A percentile compares a stretch with the other conserved stretches of the same genome.
Conservation (phyloP, 2,888 invertebrate species). For the Drepanosiphum platanoidis region DNA sequence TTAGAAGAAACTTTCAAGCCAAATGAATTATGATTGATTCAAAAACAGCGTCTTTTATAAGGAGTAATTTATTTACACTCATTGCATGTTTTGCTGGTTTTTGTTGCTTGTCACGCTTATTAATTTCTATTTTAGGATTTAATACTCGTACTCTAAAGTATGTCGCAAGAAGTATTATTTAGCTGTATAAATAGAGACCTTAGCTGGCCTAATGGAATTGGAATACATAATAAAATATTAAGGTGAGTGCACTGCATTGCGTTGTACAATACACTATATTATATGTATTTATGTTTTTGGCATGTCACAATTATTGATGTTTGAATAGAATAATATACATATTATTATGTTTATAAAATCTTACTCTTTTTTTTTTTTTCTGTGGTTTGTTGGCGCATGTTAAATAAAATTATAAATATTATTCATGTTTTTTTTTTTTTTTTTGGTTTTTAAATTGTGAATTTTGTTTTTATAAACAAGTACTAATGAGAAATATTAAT, state of each 20-base stretch:
- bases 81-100: constrained; percentile 62
- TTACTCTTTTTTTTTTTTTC: constrained; percentile 8
- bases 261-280: constrained; percentile 60
- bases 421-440: neutral
- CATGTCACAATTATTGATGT: constrained; percentile 44
- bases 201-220: constrained; percentile 61
- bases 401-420: neutral
- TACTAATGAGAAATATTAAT: too few relatives aligned
- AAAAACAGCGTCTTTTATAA: constrained; percentile 20
- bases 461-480: neutral
- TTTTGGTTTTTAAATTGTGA: neutral
- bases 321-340: neutral
- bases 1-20: constrained; percentile 1
- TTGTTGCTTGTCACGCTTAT: constrained; percentile 62
- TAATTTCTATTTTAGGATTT: constrained; percentile 62
- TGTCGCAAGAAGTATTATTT: constrained; percentile 61
- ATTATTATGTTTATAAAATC: constrained; percentile 14
- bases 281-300: constrained; percentile 44
- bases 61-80: constrained; percentile 54
- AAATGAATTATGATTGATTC: constrained; percentile 2
- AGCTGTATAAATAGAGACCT: constrained; percentile 59
- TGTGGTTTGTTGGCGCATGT: constrained; percentile 53
- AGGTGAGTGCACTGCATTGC: constrained; percentile 62
- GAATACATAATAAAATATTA: constrained; percentile 58
- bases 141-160: constrained; percentile 60